Evolutionary conservation across 2,113 vertebrate genomes (phyloP).

Genomic region (Notothenia coriiceps): DNA sequence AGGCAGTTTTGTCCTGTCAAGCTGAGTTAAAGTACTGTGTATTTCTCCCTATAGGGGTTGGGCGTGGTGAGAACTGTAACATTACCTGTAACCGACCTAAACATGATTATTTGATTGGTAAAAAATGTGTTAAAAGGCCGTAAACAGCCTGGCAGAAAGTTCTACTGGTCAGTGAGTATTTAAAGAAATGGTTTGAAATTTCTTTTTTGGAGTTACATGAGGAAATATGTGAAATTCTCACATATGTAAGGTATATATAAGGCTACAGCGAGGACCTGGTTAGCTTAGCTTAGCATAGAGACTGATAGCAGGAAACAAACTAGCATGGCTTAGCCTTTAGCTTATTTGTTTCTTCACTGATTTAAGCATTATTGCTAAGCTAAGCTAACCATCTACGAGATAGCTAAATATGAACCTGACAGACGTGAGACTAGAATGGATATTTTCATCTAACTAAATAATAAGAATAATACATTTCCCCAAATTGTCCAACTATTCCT

Average conservation of each 20-base stretch:
- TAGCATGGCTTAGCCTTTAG: not conserved
- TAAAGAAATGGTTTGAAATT: slow-evolving; percentile 12
- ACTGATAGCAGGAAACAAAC: not conserved
- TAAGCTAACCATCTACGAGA: not conserved
- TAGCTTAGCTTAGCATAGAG: slow-evolving; percentile 1
- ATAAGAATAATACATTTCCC: too few relatives aligned
- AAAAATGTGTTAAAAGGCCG: not conserved
- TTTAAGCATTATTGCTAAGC: not conserved
- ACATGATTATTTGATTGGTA: not conserved
- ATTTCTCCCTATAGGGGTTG: not conserved
- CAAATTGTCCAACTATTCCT: slow-evolving; percentile 3
- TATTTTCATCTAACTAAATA: not conserved
- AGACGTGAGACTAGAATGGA: not conserved
- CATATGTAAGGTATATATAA: not conserved
- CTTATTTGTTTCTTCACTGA: not conserved
- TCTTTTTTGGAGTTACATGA: not conserved
- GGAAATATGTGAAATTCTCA: not conserved
- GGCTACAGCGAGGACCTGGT: not conserved
- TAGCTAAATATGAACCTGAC: not conserved
- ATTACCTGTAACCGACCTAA: not conserved
- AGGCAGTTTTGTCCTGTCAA: slow-evolving; percentile 24
- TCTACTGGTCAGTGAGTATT: slow-evolving; percentile 5
- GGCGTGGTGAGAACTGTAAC: not conserved
- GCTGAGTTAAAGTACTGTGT: not conserved
- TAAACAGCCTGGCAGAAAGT: slow-evolving; percentile 9